Percentiles rank a stretch among this genome's conserved stretches.
phyloP scores from a whole-genome alignment of 2,113 vertebrate genomes.

The Anguilla japonica region DNA sequence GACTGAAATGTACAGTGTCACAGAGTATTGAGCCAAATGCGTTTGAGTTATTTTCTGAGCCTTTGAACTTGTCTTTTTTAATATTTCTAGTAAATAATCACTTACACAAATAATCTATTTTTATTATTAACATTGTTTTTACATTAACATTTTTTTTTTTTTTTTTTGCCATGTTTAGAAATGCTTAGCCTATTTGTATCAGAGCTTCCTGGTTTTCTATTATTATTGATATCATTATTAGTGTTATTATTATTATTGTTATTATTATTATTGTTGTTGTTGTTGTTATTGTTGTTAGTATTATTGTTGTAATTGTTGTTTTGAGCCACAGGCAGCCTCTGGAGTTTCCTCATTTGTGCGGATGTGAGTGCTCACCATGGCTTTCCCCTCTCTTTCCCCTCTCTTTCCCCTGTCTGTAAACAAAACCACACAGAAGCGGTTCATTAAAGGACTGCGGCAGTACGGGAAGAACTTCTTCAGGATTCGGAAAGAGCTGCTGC shows the following conservation, averaged over 20 bases:
- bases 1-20: neutral
- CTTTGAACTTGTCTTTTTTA: constrained; percentile 21
- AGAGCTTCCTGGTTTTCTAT: neutral
- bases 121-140: constrained; percentile 11
- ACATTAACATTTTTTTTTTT: constrained; percentile 34
- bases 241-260: no score
- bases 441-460: constrained; percentile 95
- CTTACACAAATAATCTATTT: neutral
- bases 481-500: constrained; percentile 95
- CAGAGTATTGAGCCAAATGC: neutral
- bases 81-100: neutral
- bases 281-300: no score
- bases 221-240: no score
- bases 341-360: constrained; percentile 2
- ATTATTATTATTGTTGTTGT: no score
- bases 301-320: neutral
- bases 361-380: constrained; percentile 47
- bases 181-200: constrained; percentile 5
- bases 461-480: constrained; percentile 99
- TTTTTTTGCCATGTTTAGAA: neutral
- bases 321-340: neutral
- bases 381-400: constrained; percentile 25
- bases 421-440: constrained; percentile 84
- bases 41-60: neutral
- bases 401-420: constrained; percentile 50